Evolutionary conservation across 37 sponge, comb jelly and placozoan genomes (phyloP), one percentile per base, ranked within the genome.

Genomic region (Amphimedon queenslandica): DNA sequence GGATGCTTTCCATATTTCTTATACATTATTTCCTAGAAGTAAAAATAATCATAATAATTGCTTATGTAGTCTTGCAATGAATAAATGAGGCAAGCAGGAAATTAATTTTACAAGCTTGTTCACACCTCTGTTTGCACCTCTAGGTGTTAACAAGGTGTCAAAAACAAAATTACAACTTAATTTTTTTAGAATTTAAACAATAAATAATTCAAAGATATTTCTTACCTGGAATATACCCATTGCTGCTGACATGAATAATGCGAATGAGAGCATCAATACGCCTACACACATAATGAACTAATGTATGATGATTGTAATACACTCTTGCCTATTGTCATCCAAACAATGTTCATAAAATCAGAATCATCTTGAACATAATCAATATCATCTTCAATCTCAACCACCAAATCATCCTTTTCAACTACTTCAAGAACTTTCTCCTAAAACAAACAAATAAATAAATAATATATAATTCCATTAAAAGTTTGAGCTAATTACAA

Each of bases 1-100:
- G 92, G 81, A 30, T 94, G 75, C 66, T 94, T 94, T 4, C 98
- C 98, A 80, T 88, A 80, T 18, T 85, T 82, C 3, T 47, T 28
- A 34, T 87, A 90, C 40, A 93, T 57, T 70, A 72, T 67, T 78
- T 96, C 97, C 88, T 86, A 68, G 29, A 61, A 77, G 11, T 27
- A 29, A n/a, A 3, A 79, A 21, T 29, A 70, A 3, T 29, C 6
- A 69, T 11, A 13, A 35, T 16, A 11, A 55, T 31, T 47, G 53
- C 13, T 18, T 47, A 13, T 47, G 53, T 47, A 47, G 8, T 18
- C 53, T 18, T 47, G 53, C 13, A 47, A 13, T 47, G 53, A 47
- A 18, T 47, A 47, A 8, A 47, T 47, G 53, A 47, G 13, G n/a
- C n/a, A n/a, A n/a, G n/a, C n/a, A n/a, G n/a, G n/a, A n/a, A n/a